These are phyloP conservation scores for Phenganax marumi DNA, from an alignment of 92 coral and sea anemone genomes.

Conservation along the genomic window DNA sequence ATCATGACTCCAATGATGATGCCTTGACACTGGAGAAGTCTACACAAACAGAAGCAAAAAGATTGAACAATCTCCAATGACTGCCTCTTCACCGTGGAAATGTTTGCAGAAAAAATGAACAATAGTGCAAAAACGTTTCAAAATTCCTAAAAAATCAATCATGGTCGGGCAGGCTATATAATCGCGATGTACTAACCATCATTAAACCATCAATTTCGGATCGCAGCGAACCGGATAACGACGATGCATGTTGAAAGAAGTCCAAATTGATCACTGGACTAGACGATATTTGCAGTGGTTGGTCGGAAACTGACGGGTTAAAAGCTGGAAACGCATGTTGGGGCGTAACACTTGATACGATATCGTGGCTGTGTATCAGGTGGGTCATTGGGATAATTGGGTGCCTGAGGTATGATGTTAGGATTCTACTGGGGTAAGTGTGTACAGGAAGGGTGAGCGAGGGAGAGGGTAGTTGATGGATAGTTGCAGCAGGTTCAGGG, in stretches of 20 bases:
- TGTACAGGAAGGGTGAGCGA: background rate
- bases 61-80: too few relatives aligned
- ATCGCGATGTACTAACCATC: background rate
- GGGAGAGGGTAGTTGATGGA: background rate
- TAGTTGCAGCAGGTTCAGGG: background rate
- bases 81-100: too few relatives aligned
- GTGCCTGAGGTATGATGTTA: too few relatives aligned
- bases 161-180: background rate
- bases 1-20: too few relatives aligned
- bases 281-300: conserved; percentile 12
- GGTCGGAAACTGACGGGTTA: background rate
- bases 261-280: conserved; percentile 2
- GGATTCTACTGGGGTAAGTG: background rate
- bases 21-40: background rate
- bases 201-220: background rate
- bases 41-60: background rate
- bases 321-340: background rate
- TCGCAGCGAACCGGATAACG: background rate
- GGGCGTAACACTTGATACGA: too few relatives aligned
- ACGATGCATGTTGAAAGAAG: background rate
- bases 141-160: too few relatives aligned
- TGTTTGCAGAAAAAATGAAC: too few relatives aligned
- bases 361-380: too few relatives aligned
- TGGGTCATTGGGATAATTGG: too few relatives aligned
- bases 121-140: too few relatives aligned